Conservation (phyloP, 2,797 vertebrate genomes). For the Propithecus perrieri region DNA sequence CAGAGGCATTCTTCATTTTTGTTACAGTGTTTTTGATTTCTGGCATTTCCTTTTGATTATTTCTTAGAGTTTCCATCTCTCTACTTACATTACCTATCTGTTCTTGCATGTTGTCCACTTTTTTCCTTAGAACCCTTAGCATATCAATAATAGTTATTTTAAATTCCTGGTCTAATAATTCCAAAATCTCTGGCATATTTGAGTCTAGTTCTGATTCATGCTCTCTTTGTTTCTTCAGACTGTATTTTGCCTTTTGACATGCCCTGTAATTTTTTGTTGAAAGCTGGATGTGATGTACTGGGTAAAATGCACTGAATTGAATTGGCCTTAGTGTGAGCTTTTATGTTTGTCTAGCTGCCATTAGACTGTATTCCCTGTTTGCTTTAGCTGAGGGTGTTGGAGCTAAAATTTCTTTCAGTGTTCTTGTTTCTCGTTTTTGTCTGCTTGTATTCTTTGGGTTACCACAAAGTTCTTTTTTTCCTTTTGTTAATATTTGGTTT, state of each 20-base stretch:
- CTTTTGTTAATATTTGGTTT: not conserved
- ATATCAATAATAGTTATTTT: not conserved
- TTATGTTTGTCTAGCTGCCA: not conserved
- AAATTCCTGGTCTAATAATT: not conserved
- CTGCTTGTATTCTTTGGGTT: not conserved
- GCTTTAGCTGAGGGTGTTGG: not conserved
- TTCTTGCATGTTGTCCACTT: not conserved
- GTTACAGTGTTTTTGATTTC: not conserved
- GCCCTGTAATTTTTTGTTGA: not conserved
- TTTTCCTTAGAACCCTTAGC: not conserved
- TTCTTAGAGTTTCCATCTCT: not conserved
- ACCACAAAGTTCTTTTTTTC: not conserved
- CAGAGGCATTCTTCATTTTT: not conserved
- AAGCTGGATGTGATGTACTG: not conserved
- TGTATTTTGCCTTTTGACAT: not conserved
- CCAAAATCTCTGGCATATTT: not conserved
- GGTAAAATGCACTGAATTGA: not conserved
- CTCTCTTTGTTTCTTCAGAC: not conserved
- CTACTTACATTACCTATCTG: not conserved
- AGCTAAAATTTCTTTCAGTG: not conserved
- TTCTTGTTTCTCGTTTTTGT: not conserved
- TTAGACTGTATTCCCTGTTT: not conserved
- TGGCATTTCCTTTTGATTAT: not conserved
- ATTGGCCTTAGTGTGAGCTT: not conserved
- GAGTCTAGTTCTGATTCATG: not conserved